These are phyloP conservation scores for Ornithoptera priamus DNA, from an alignment of 2,888 invertebrate genomes.

Conservation along the genomic window DNA sequence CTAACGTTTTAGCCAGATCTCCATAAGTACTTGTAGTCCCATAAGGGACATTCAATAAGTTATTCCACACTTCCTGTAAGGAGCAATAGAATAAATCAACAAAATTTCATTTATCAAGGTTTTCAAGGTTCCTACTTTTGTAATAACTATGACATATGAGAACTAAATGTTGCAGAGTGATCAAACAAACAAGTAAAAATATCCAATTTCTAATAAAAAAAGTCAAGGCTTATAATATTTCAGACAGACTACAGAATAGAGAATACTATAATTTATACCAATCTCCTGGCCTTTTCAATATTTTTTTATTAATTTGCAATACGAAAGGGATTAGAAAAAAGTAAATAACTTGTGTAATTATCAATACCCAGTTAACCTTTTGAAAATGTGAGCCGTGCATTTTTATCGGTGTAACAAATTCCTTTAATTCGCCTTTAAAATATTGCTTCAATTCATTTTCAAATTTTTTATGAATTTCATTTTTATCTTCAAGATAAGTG, in stretches of 20 bases:
- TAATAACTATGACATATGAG: no score
- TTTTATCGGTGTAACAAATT: constrained; percentile 61
- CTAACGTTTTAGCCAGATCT: constrained; percentile 58
- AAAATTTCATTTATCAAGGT: not conserved
- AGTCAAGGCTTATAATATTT: no score
- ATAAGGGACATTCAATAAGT: constrained; percentile 59
- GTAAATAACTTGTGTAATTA: not conserved
- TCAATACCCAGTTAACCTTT: constrained; percentile 48
- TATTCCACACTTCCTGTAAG: constrained; percentile 63
- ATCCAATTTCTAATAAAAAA: no score
- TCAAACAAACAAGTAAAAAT: no score
- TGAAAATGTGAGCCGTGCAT: constrained; percentile 67
- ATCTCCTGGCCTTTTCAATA: no score
- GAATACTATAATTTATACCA: no score
- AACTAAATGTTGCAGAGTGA: no score
- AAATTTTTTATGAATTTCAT: constrained; percentile 47
- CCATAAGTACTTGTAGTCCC: constrained; percentile 65
- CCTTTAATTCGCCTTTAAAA: constrained; percentile 56
- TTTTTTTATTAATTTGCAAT: no score
- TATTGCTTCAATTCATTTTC: constrained; percentile 52
- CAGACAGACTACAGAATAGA: no score
- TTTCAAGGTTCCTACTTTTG: no score
- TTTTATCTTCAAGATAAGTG: constrained; percentile 48
- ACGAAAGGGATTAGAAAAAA: no score
- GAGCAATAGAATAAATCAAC: not conserved